Conservation (phyloP, 1,140 invertebrate genomes). For the Neodiprion pinetum region DNA sequence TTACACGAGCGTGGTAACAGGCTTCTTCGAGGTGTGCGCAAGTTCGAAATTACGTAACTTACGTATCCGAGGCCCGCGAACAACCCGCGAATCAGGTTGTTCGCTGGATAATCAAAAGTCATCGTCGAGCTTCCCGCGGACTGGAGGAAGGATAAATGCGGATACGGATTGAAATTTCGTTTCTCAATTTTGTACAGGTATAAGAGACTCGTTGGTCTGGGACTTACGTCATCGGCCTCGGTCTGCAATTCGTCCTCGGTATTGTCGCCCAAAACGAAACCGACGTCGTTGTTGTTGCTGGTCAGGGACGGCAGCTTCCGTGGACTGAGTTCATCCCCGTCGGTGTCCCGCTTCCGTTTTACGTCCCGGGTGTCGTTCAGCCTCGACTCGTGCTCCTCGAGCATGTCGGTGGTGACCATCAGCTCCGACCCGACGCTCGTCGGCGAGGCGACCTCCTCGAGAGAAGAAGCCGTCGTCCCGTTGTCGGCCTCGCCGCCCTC, state of each 20-base stretch:
- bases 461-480: conserved; percentile 50
- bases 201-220: too few species aligned
- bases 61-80: too few species aligned
- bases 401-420: conserved; percentile 54
- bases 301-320: conserved; percentile 58
- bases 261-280: conserved; percentile 65
- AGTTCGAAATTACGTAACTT: too few species aligned
- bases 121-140: too few species aligned
- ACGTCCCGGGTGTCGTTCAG: conserved; percentile 33
- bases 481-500: conserved; percentile 47
- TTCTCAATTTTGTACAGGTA: too few species aligned
- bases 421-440: conserved; percentile 53
- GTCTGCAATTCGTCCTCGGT: conserved; percentile 57
- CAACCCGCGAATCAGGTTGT: too few species aligned
- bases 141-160: too few species aligned
- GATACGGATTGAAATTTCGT: too few species aligned
- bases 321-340: conserved; percentile 55
- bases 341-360: conserved; percentile 53
- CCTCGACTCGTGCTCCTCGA: conserved; percentile 51
- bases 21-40: too few species aligned
- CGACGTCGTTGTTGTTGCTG: conserved; percentile 66
- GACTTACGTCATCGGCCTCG: conserved; percentile 64
- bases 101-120: too few species aligned
- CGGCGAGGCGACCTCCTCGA: conserved; percentile 56
- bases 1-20: too few species aligned